Evolutionary conservation across 1,140 invertebrate genomes (phyloP).

Genomic region (Ceratina australensis): DNA sequence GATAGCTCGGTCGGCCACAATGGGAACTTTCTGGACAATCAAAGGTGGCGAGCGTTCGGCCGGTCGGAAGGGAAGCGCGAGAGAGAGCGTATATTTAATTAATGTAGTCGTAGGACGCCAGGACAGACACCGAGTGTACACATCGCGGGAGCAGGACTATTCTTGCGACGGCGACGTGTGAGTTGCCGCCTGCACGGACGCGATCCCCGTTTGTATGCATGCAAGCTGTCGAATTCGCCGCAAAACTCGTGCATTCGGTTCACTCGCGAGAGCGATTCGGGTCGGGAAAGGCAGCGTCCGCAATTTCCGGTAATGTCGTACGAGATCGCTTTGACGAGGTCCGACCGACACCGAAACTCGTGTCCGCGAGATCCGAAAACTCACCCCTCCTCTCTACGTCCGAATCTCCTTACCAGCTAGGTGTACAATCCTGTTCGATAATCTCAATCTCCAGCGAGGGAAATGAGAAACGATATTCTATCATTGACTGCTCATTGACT

Average conservation of each 20-base stretch:
- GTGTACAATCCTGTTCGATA: too few relatives aligned
- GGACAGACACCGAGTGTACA: slow-evolving; percentile 8
- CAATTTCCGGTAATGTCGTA: slow-evolving; percentile 60
- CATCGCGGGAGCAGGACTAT: background rate
- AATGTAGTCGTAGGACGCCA: slow-evolving; percentile 38
- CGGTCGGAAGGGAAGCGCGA: slow-evolving; percentile 4
- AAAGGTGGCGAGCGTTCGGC: slow-evolving; percentile 50
- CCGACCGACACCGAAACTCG: slow-evolving; percentile 44
- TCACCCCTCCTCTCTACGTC: slow-evolving; percentile 14
- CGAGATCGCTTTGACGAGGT: slow-evolving; percentile 46
- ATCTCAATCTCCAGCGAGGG: too few relatives aligned
- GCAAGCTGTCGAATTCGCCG: slow-evolving; percentile 49
- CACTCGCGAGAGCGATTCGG: background rate
- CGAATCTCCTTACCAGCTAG: slow-evolving; percentile 1
- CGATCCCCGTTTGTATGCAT: background rate
- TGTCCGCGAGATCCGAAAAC: slow-evolving; percentile 46
- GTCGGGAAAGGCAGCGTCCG: slow-evolving; percentile 29
- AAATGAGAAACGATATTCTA: too few relatives aligned
- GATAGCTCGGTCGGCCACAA: slow-evolving; percentile 49
- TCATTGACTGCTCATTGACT: too few relatives aligned
- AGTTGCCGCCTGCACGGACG: background rate
- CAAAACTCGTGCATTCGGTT: slow-evolving; percentile 48
- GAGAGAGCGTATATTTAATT: slow-evolving; percentile 56
- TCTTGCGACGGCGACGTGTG: background rate
- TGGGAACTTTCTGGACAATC: slow-evolving; percentile 58